These are phyloP conservation scores for Neuroterus valhalla DNA, from an alignment of 1,140 invertebrate genomes.

Conservation along the genomic window DNA sequence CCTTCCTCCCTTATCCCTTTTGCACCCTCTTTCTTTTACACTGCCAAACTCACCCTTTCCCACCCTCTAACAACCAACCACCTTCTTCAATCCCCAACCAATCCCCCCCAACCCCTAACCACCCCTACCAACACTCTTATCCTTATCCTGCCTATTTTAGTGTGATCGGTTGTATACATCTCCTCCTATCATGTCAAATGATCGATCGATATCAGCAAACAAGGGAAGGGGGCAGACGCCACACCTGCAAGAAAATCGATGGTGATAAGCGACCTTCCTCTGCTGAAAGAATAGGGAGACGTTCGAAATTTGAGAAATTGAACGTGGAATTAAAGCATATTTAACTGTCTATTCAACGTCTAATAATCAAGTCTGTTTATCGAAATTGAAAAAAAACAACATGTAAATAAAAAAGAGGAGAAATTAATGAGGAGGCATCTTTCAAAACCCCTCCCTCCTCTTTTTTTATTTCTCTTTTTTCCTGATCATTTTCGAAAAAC, in stretches of 20 bases:
- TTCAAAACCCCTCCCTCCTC: too few species aligned
- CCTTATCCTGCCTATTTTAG: constrained; percentile 17
- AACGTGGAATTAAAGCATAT: too few species aligned
- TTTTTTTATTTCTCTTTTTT: too few species aligned
- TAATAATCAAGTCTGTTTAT: too few species aligned
- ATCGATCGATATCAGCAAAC: constrained; percentile 45
- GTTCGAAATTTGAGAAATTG: too few species aligned
- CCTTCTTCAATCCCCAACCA: constrained; percentile 1
- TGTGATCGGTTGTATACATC: constrained; percentile 9
- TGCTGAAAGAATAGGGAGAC: not conserved
- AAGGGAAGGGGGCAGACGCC: constrained; percentile 40
- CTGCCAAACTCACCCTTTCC: not conserved
- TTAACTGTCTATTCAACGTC: too few species aligned
- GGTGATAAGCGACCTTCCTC: constrained; percentile 25
- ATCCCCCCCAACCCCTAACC: not conserved
- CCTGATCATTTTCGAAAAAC: too few species aligned
- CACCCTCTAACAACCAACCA: too few species aligned
- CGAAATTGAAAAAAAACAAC: too few species aligned
- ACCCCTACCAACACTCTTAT: not conserved
- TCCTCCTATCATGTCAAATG: constrained; percentile 33
- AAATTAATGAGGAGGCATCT: too few species aligned
- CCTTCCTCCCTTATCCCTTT: constrained; percentile 21
- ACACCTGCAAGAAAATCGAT: constrained; percentile 53
- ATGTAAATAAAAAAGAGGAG: too few species aligned
- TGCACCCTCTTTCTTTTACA: constrained; percentile 25